A percentile compares a stretch with the other conserved stretches of the same genome.
Evolutionary conservation across 2,113 vertebrate genomes (phyloP).

Genomic region (Myotis brandtii): DNA sequence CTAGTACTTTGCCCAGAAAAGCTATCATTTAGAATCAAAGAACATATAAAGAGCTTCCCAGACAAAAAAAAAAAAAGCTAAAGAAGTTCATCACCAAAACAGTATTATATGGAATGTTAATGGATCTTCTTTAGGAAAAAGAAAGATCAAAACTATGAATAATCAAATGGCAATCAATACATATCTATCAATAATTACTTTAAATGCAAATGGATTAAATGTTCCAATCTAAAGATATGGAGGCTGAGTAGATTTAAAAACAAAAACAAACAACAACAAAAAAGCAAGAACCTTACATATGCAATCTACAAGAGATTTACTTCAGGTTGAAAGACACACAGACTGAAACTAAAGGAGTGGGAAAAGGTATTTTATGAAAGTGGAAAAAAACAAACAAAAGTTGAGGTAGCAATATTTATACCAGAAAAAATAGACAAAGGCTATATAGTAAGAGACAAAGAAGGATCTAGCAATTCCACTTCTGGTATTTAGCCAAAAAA

Average conservation of each 20-base stretch:
- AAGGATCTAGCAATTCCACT: neutral
- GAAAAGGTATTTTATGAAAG: neutral
- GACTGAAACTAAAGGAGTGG: neutral
- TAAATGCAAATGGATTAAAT: neutral
- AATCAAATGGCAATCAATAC: neutral
- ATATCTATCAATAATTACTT: neutral
- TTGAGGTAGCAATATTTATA: neutral
- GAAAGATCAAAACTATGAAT: neutral
- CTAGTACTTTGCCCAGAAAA: neutral
- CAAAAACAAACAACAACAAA: neutral
- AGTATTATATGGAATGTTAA: neutral
- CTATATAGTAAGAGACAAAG: neutral
- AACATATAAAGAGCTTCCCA: neutral
- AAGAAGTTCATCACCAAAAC: neutral
- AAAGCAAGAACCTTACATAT: neutral
- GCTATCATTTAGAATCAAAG: neutral
- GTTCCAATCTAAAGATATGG: neutral
- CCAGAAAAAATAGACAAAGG: neutral
- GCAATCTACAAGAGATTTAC: neutral
- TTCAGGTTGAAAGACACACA: neutral
- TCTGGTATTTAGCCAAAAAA: neutral
- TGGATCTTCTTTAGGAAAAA: neutral
- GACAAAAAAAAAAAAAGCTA: neutral
- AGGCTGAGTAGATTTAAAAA: neutral
- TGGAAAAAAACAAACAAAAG: neutral